Conservation (phyloP, 2,113 vertebrate species). For the Ciconia boyciana region DNA sequence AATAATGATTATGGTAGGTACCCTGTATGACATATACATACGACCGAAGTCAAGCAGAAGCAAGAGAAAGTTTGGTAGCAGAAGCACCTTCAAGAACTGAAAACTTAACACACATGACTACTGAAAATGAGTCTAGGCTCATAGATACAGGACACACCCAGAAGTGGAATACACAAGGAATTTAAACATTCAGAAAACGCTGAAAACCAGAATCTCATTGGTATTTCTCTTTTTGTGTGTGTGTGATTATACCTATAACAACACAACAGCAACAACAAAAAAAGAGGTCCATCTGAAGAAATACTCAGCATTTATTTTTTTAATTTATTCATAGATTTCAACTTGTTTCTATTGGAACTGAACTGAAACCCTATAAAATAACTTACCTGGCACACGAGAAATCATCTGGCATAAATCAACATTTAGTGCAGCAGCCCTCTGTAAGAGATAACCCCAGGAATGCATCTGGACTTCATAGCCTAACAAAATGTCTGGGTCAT, state of each 20-base stretch:
- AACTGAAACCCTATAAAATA: neutral
- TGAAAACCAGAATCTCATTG: neutral
- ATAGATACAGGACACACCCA: neutral
- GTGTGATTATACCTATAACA: neutral
- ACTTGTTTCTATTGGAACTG: neutral
- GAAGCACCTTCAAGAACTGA: neutral
- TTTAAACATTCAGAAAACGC: neutral
- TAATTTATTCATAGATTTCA: neutral
- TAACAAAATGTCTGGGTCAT: slow-evolving; percentile 94
- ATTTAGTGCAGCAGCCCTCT: slow-evolving; percentile 85
- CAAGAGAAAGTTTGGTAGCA: neutral
- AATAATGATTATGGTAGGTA: neutral
- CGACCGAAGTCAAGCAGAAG: neutral
- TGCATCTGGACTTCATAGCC: slow-evolving; percentile 98
- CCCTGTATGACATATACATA: neutral
- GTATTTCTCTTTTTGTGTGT: neutral
- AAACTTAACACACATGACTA: neutral
- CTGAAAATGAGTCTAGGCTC: neutral
- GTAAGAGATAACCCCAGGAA: slow-evolving; percentile 97
- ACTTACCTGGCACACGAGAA: slow-evolving; percentile 92
- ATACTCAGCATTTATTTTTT: neutral
- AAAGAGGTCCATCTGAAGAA: neutral
- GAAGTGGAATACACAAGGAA: neutral
- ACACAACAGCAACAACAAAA: neutral
- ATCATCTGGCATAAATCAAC: slow-evolving; percentile 91